Base-by-base conservation (phyloP, 37 sponge, comb jelly and placozoan genomes). In the Geodia barretti region DNA sequence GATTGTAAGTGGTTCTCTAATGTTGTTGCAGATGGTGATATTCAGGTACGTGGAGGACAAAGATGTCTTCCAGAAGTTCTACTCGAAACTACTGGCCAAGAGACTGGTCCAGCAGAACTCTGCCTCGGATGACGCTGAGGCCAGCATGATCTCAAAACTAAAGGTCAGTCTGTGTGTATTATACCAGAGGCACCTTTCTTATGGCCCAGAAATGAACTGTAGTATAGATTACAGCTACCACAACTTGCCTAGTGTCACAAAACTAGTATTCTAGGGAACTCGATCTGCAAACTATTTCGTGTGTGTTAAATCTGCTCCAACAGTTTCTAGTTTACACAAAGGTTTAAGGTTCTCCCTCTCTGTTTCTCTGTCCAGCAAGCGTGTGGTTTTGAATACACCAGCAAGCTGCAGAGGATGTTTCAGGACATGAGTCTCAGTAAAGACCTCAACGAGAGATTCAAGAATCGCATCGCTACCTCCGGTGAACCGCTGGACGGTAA, bases 31-130 rank as follows among this genome's bases (percentile, higher is more conserved):
- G 96, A 96, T 98, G 94, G 68, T 90, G 40, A 79, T 98, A 20
- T 97, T 97, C 86, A 90, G 88, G 41, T 99, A 99, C 83, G 91
- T 99, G 29, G 95, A 95, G 33, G 99, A 99, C 69, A 99, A 99
- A 69, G 99, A 99, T 70, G 99, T 99, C 9, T 99, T 99, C 62
- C 99, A 99, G 82, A 99, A 95, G 90, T 99, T 99, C 73, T 99
- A 99, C 77, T 84, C 97, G 30, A 92, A 91, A 40, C 87, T 97
- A 91, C 76, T 99, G 40, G 99, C 99, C 26, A 94, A 92, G 75
- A 85, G 99, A 81, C 84, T 99, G 26, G 99, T 99, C 4, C 88
- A 95, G 37, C 91, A 88, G 37, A 94, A 87, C 70, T 99, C 99
- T 14, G 93, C 95, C 26, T 99, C 99, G 2, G 97, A 99, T 83